A percentile compares a stretch with the other conserved stretches of the same genome.
Conservation (phyloP, 2,888 invertebrate genomes). For the Cerastis leucographa region DNA sequence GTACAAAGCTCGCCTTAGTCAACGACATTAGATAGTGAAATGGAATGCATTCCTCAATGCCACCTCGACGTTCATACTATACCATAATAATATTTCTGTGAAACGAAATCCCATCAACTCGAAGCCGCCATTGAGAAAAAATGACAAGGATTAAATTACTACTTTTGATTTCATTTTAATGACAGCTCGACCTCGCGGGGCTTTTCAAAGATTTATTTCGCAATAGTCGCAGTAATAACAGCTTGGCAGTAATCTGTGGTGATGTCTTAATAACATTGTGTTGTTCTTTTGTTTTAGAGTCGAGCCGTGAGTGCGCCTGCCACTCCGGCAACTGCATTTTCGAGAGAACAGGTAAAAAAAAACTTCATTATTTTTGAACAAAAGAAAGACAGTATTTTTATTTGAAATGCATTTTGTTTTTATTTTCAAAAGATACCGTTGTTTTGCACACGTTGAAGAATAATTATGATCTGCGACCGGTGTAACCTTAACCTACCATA, state of each 20-base stretch:
- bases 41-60: constrained; percentile 70
- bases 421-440: not conserved
- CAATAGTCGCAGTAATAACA: constrained; percentile 63
- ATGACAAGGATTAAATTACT: constrained; percentile 79
- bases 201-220: constrained; percentile 71
- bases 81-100: constrained; percentile 69
- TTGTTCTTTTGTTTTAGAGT: constrained; percentile 82
- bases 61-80: constrained; percentile 63
- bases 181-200: constrained; percentile 73
- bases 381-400: constrained; percentile 5
- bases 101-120: constrained; percentile 74
- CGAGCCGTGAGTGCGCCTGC: constrained; percentile 89
- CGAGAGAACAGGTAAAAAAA: constrained; percentile 83
- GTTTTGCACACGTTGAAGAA: not conserved
- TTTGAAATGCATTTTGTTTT: not conserved
- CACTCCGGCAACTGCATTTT: constrained; percentile 81
- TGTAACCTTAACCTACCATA: constrained; percentile 30
- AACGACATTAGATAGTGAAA: constrained; percentile 65
- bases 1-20: constrained; percentile 53
- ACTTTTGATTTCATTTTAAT: constrained; percentile 85
- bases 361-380: not conserved
- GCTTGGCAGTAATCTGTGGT: constrained; percentile 51
- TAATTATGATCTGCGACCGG: constrained; percentile 9
- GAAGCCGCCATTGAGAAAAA: constrained; percentile 74
- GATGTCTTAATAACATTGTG: constrained; percentile 50